phyloP scores from a whole-genome alignment of 2,888 invertebrate species.

The Linnaemya vulpina region DNA sequence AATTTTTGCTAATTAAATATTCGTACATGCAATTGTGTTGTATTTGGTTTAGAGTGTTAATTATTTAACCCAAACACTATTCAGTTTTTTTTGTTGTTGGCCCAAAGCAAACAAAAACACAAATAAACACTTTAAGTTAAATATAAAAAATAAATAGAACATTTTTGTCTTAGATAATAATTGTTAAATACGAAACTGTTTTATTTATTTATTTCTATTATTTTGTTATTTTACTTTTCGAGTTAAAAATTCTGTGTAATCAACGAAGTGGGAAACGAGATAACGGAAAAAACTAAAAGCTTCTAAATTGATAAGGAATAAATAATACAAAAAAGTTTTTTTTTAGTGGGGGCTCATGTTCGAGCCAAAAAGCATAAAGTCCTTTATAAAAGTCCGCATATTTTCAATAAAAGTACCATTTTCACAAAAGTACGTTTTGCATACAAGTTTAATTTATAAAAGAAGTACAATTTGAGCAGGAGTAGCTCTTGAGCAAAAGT shows the following conservation, averaged over 20 bases:
- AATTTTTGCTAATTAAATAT: slow-evolving; percentile 56
- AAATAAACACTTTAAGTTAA: slow-evolving; percentile 42
- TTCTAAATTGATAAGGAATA: too few relatives aligned
- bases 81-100: slow-evolving; percentile 33
- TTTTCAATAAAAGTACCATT: too few relatives aligned
- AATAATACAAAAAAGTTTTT: too few relatives aligned
- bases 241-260: neutral
- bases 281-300: neutral
- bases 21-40: slow-evolving; percentile 38
- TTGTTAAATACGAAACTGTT: neutral
- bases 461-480: too few relatives aligned
- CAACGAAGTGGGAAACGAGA: neutral
- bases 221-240: too few relatives aligned
- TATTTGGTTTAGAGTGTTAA: slow-evolving; percentile 64
- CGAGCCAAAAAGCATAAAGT: too few relatives aligned
- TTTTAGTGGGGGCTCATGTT: too few relatives aligned
- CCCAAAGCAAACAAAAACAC: slow-evolving; percentile 43
- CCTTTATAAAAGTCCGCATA: too few relatives aligned
- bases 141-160: slow-evolving; percentile 37
- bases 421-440: too few relatives aligned
- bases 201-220: neutral
- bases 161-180: slow-evolving; percentile 43
- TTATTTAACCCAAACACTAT: slow-evolving; percentile 53
- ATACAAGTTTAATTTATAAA: too few relatives aligned
- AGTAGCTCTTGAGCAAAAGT: too few relatives aligned